Evolutionary conservation across 2,113 vertebrate genomes (phyloP), one percentile per base, ranked within the genome.

Genomic region (Cinclus mexicanus): DNA sequence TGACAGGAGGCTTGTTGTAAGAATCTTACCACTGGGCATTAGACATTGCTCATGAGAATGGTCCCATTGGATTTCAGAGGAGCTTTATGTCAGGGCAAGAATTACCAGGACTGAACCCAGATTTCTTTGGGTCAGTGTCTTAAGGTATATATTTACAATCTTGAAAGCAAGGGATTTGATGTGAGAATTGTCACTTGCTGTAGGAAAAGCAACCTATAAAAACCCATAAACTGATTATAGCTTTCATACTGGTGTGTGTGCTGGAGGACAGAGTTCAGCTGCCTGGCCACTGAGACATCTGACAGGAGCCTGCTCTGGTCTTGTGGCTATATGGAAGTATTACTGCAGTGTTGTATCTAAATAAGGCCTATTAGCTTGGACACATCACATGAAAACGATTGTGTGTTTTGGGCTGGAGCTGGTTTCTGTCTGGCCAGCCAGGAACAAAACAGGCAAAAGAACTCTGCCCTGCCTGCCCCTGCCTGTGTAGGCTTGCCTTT

Each of bases 391-490:
- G 85, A 85, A 77, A 93, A 85, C 0, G 3, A 33, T 20, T 88
- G 71, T 19, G 0, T 83, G 50, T 53, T 86, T 92, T 65, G 80
- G 63, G 75, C 80, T 93, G 64, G 86, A 90, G 59, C 67, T 90
- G 85, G 53, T 92, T 93, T 92, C 63, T 92, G 92, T 94, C 79
- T 97, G 86, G 80, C 86, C 76, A 78, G 83, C 56, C 6, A 7
- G 64, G 76, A 96, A 78, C 49, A 41, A 67, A 74, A 47, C 70
- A 93, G 85, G 85, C 63, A 39, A 11, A 88, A 72, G 84, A 57
- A 25, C 61, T 93, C 69, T 39, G 70, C 88, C 61, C 67, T 91
- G 82, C 93, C 89, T 92, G 80, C 31, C 67, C 31, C 44, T 77
- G 80, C 95, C 85, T 96, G 95, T 2, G 1, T 22, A 57, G 90